Evolutionary conservation across 2,113 vertebrate genomes (phyloP).

Genomic region (Eupsittula cactorum): DNA sequence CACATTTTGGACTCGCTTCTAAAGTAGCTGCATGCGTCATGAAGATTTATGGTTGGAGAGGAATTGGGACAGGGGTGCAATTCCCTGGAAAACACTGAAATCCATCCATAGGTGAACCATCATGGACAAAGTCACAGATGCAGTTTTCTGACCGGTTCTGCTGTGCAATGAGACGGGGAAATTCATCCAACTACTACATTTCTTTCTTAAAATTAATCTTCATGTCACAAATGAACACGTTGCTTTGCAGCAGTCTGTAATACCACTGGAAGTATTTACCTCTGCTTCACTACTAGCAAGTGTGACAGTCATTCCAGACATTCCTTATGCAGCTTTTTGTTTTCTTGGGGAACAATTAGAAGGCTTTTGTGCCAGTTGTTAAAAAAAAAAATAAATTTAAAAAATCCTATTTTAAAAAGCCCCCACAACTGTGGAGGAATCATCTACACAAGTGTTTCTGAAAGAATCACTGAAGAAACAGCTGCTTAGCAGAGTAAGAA

Average conservation of each 20-base stretch:
- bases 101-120: neutral
- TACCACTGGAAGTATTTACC: neutral
- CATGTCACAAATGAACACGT: fast-evolving
- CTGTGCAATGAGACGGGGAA: neutral
- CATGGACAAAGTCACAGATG: neutral
- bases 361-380: neutral
- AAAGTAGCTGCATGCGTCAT: neutral
- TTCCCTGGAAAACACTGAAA: slow-evolving; percentile 25
- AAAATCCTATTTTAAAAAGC: neutral
- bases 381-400: neutral
- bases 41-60: slow-evolving; percentile 26
- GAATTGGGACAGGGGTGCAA: neutral
- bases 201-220: neutral
- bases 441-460: neutral
- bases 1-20: slow-evolving; percentile 5
- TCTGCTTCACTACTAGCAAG: neutral
- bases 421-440: neutral
- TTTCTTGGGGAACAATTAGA: neutral
- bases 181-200: neutral
- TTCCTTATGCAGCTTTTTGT: slow-evolving; percentile 27
- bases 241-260: neutral
- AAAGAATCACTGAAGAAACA: neutral
- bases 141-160: neutral
- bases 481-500: neutral
- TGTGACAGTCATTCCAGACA: slow-evolving; percentile 47